Evolutionary conservation across 2,113 vertebrate species (phyloP), one percentile per base, ranked within the genome.

Genomic region (Lepus americanus): DNA sequence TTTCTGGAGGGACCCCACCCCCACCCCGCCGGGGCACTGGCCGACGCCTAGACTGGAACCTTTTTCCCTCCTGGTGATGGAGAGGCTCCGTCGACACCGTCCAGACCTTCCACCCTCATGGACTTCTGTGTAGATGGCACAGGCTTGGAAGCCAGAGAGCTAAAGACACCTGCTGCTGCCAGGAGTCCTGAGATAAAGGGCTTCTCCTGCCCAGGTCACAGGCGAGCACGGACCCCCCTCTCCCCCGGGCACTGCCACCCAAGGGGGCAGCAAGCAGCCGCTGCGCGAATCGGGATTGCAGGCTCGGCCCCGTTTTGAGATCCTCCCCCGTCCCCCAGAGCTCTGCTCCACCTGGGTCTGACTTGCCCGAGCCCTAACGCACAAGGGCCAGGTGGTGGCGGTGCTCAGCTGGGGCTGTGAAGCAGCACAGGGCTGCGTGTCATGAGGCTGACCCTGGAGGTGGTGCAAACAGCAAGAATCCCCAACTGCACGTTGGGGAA

Each of bases 351-450:
- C 92, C 97, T 85, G 9, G 49, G 90, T 98, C 98, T 97, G 97
- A 95, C 97, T 97, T 95, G 20, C 97, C 97, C 95, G 96, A 98
- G 94, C 97, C 97, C 97, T 93, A 95, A 97, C 92, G 96, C 5
- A 89, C 97, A 98, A 98, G 98, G 98, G 97, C 97, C 44, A 94
- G 89, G 74, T 97, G 97, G 98, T 98, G 97, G 78, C 95, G 98
- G 96, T 94, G 95, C 97, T 98, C 98, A 98, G 98, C 98, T 98
- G 97, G 72, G 76, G 91, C 97, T 94, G 59, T 96, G 98, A 98
- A 98, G 55, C 94, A 98, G 98, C 97, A 97, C 97, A 96, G 98
- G 98, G 97, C 98, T 97, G 98, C 98, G 98, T 98, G 97, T 97
- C 77, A 87, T 87, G 98, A 98, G 98, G 98, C 98, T 97, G 96